Evolutionary conservation across 1,140 invertebrate genomes (phyloP).

Genomic region (Heliothis virescens): DNA sequence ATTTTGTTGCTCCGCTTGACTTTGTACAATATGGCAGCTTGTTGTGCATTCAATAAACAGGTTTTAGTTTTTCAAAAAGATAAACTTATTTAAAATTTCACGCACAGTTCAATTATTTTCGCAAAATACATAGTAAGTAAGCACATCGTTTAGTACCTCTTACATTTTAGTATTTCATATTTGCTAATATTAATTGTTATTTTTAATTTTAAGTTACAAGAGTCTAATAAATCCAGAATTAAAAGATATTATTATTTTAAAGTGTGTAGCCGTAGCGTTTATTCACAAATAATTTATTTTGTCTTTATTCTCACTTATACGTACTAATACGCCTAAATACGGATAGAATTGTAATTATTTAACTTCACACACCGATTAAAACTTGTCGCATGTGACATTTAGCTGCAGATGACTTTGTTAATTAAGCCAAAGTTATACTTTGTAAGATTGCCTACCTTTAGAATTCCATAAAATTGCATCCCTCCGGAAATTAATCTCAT

Average conservation of each 20-base stretch:
- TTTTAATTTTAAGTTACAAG: constrained; percentile 77
- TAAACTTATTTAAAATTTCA: neutral
- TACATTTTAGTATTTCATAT: constrained; percentile 64
- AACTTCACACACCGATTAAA: neutral
- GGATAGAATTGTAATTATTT: neutral
- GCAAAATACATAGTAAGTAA: constrained; percentile 27
- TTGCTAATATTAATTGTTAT: constrained; percentile 72
- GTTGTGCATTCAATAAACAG: neutral
- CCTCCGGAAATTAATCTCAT: constrained; percentile 58
- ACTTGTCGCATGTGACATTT: constrained; percentile 2
- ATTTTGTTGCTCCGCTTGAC: constrained; percentile 1
- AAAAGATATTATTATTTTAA: constrained; percentile 79
- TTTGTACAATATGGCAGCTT: constrained; percentile 31
- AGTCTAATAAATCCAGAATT: constrained; percentile 79
- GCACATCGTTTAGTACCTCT: constrained; percentile 67
- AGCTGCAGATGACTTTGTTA: constrained; percentile 65
- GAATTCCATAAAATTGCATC: constrained; percentile 54
- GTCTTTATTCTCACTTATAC: constrained; percentile 59
- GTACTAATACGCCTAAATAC: constrained; percentile 24
- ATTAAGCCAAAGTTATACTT: constrained; percentile 67
- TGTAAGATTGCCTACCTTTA: constrained; percentile 54
- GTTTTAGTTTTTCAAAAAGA: neutral
- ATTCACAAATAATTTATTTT: constrained; percentile 75
- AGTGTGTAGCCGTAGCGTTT: constrained; percentile 66
- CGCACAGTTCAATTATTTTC: constrained; percentile 30